These are phyloP conservation scores for Ramphastos sulfuratus DNA, from an alignment of 2,113 vertebrate species.

Conservation along the genomic window DNA sequence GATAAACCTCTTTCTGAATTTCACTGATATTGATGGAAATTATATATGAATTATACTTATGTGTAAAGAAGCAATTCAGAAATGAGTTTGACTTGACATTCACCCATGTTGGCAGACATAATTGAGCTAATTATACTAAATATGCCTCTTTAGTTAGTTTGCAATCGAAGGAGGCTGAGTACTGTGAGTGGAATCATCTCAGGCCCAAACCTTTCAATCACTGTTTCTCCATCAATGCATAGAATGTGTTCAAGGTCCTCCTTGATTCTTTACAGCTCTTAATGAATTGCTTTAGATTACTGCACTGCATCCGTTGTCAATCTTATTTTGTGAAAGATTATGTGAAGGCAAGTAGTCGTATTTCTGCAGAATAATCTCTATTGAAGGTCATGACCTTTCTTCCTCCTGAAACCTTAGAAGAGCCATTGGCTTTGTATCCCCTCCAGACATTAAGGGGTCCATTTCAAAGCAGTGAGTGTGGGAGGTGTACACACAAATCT, in stretches of 20 bases:
- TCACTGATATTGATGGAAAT: not conserved
- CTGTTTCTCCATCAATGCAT: not conserved
- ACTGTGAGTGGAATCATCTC: not conserved
- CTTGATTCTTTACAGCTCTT: not conserved
- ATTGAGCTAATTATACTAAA: not conserved
- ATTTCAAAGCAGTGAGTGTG: conserved; percentile 44
- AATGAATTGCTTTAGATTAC: not conserved
- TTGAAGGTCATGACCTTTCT: conserved; percentile 33
- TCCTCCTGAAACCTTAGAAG: conserved; percentile 50
- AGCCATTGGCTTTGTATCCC: not conserved
- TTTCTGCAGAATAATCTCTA: conserved; percentile 32
- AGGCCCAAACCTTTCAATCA: not conserved
- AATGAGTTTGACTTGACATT: not conserved
- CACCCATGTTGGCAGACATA: not conserved
- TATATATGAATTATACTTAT: not conserved
- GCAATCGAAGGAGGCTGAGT: not conserved
- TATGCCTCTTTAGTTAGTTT: not conserved
- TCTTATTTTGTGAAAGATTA: not conserved
- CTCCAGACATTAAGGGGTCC: conserved; percentile 2
- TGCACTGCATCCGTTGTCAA: not conserved
- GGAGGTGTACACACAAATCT: not conserved
- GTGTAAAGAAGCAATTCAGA: not conserved
- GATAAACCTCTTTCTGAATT: not conserved
- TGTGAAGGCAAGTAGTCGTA: not conserved
- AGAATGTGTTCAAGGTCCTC: not conserved